phyloP scores from a whole-genome alignment of 2,113 vertebrate species.

The Euleptes europaea region DNA sequence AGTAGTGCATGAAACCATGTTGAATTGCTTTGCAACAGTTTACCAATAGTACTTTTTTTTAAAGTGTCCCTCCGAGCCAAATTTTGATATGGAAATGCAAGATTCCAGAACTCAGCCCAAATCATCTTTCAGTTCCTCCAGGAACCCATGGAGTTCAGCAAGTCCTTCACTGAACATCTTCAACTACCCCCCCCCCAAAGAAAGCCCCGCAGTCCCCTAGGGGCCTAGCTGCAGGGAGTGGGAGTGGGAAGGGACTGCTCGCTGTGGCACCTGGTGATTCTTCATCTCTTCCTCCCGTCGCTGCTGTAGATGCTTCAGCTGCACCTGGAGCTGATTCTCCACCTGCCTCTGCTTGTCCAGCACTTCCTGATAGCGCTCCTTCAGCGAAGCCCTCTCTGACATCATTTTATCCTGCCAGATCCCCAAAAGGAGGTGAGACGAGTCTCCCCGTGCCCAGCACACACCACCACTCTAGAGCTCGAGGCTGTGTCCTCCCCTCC shows the following conservation, averaged over 20 bases:
- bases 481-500: too few species aligned
- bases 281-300: conserved; percentile 80
- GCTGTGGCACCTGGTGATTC: conserved; percentile 79
- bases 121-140: background rate
- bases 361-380: conserved; percentile 80
- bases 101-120: too few species aligned
- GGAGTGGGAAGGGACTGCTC: accelerated
- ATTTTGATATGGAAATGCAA: background rate
- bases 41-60: background rate
- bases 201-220: background rate
- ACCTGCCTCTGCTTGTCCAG: conserved; percentile 79
- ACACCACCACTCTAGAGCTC: background rate
- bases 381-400: conserved; percentile 75
- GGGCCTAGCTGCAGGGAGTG: background rate
- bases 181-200: too few species aligned
- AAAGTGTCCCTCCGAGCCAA: background rate
- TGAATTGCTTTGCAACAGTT: background rate
- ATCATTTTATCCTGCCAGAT: conserved; percentile 77
- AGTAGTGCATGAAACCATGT: background rate
- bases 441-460: background rate
- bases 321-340: conserved; percentile 79
- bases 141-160: background rate
- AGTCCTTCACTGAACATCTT: background rate
- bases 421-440: background rate
- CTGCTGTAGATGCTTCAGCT: conserved; percentile 77